Base-by-base conservation (phyloP, 2,797 vertebrate species). In the Lemur catta region DNA sequence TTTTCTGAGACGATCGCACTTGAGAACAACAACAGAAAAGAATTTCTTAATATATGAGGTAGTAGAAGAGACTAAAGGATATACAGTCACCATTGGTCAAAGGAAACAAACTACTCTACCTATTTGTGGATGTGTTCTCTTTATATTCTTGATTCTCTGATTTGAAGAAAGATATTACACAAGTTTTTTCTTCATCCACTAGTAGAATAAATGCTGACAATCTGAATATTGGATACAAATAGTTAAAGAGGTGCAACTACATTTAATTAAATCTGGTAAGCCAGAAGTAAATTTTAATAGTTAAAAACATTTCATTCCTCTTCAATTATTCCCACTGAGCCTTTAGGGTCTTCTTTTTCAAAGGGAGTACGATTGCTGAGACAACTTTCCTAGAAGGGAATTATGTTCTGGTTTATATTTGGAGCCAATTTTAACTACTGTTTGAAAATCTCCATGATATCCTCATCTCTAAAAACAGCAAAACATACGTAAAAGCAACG, bases 201-300 rank as follows among this genome's bases (percentile, higher is more conserved):
- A 79, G n/a, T 18, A 74, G n/a, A 61, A 75, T 65, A 89, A 91
- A 76, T 87, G 65, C 35, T 89, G n/a, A 80, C 38, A 86, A 80
- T 84, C 5, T 94, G 43, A 90, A 79, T 90, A 43, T 63, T 81
- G 20, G 24, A 65, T 89, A 74, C 33, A 91, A 89, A 65, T 43
- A 81, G 65, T 22, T 20, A 22, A 91, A 97, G 41, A 79, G 33
- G 18, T 55, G 0, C 24, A 78, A 63, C 30, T 91, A 48, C 24
- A 63, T 94, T 95, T 89, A 81, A 91, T 89, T 89, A 93, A 88
- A 84, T 89, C n/a, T 69, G 71, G 41, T 78, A 88, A 95, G 20
- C 35, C 24, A 86, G 46, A 91, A 91, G 55, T 94, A 75, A 89
- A 93, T 74, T 28, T 95, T 78, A 71, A 88, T 17, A 71, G 55